Percentiles rank a stretch among this genome's conserved stretches.
Evolutionary conservation across 2,888 invertebrate genomes (phyloP).

Genomic region (Oegoconia quadripuncta): DNA sequence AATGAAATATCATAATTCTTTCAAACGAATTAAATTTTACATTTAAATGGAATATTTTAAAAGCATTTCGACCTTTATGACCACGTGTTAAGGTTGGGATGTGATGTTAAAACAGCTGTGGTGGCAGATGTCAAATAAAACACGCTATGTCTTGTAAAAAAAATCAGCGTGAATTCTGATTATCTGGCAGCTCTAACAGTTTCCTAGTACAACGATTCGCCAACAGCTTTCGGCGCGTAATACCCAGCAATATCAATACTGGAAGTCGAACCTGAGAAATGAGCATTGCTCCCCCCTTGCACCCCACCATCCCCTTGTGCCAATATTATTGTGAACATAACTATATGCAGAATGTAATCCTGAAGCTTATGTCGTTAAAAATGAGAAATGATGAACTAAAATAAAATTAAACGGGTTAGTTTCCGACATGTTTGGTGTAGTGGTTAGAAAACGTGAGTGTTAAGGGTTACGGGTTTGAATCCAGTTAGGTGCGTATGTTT

Average conservation of each 20-base stretch:
- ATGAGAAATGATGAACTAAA: neutral
- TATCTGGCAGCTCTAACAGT: slow-evolving; percentile 18
- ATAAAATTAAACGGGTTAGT: no score
- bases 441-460: no score
- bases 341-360: no score
- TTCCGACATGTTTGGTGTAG: no score
- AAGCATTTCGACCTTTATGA: no score
- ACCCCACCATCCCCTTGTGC: slow-evolving; percentile 11
- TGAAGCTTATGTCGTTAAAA: neutral
- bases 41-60: no score
- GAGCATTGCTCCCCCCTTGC: slow-evolving; percentile 40
- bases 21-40: no score
- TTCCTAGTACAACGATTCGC: slow-evolving; percentile 27
- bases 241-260: slow-evolving; percentile 77
- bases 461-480: no score
- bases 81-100: no score
- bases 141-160: slow-evolving; percentile 4
- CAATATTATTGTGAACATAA: slow-evolving; percentile 49
- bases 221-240: slow-evolving; percentile 73
- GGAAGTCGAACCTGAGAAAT: slow-evolving; percentile 74
- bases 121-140: neutral
- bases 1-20: no score
- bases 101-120: no score
- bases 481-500: no score
- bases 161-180: slow-evolving; percentile 13